Base-by-base conservation (phyloP, 2,797 vertebrate genomes). In the Toxotes lorentzi region DNA sequence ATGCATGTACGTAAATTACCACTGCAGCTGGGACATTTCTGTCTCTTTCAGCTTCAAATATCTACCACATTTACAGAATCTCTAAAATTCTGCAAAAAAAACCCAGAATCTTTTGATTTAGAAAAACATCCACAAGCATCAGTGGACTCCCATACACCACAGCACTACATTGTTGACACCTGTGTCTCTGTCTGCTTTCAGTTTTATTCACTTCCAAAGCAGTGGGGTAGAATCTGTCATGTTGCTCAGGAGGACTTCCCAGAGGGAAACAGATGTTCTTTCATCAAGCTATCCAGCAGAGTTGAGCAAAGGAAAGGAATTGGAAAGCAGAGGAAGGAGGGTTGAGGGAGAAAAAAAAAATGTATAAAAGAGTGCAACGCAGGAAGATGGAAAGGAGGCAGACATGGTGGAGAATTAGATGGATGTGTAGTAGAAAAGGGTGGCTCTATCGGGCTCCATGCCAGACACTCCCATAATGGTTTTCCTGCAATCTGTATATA, bases 241-340 rank as follows among this genome's bases (percentile, higher is more conserved):
- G 79, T 81, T 66, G 83, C 75, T 83, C 74, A 77, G 68, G 73
- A 82, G 68, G 83, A 76, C 82, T 82, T 88, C 85, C 85, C 83
- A 87, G 76, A 89, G 90, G 81, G 86, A 88, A 88, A 89, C 91
- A 93, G 90, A 91, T 93, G 92, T 91, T 92, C 83, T 78, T 85
- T 86, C 86, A 85, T 89, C 78, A 81, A 82, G 78, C 85, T 81
- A 66, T 89, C 85, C 86, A 76, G 71, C 81, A 79, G 82, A 75
- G 82, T 68, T 34, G 68, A 86, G 79, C 64, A 73, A 73, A 82
- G 66, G 45, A 68, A 76, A 83, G 51, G 75, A 63, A 82, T 56
- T 57, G 79, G 50, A 83, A 82, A 81, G 85, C 65, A 74, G 56
- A 60, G 66, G 63, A 68, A 66, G 65, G 64, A 61, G 35, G 35